Percentiles rank a stretch among this genome's conserved stretches.
These are phyloP conservation scores for Zoanthus solanderi DNA, from an alignment of 92 coral and sea anemone genomes.

Conservation along the genomic window DNA sequence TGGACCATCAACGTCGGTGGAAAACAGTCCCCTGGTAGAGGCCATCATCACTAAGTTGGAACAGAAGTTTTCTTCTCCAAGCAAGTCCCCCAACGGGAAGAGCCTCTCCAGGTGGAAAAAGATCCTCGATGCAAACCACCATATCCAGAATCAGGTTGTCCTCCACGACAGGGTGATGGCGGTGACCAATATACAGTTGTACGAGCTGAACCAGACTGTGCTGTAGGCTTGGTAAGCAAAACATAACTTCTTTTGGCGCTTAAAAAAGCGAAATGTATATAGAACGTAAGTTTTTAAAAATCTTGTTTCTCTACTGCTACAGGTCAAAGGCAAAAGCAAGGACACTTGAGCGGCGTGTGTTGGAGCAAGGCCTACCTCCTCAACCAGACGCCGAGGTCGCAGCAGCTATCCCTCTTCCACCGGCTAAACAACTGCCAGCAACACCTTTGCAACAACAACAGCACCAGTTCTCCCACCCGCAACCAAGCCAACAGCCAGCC, in stretches of 20 bases:
- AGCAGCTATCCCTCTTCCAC: conserved; percentile 48
- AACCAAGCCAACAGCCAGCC: not conserved
- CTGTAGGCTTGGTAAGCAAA: conserved; percentile 25
- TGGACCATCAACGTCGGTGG: conserved; percentile 57
- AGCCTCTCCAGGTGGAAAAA: conserved; percentile 56
- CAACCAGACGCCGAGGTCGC: conserved; percentile 7
- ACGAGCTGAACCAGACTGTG: conserved; percentile 53
- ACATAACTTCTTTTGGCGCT: not conserved
- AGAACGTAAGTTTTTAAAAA: not conserved
- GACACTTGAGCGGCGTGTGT: conserved; percentile 53
- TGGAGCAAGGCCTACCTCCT: conserved; percentile 55
- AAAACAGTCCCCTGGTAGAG: conserved; percentile 68
- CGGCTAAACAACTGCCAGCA: conserved; percentile 36
- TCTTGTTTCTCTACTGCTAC: not conserved
- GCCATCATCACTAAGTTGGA: conserved; percentile 39
- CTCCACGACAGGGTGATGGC: conserved; percentile 35
- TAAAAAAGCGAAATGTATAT: not conserved
- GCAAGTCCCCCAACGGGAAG: conserved; percentile 4
- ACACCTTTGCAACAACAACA: conserved; percentile 24
- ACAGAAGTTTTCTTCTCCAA: not conserved
- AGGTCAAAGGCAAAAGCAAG: not conserved
- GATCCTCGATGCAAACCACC: conserved; percentile 8
- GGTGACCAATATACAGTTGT: conserved; percentile 43
- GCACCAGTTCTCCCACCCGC: not conserved
- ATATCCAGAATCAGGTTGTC: not conserved